Evolutionary conservation across 1,140 invertebrate species (phyloP).

Genomic region (Ditylenchus dipsaci): DNA sequence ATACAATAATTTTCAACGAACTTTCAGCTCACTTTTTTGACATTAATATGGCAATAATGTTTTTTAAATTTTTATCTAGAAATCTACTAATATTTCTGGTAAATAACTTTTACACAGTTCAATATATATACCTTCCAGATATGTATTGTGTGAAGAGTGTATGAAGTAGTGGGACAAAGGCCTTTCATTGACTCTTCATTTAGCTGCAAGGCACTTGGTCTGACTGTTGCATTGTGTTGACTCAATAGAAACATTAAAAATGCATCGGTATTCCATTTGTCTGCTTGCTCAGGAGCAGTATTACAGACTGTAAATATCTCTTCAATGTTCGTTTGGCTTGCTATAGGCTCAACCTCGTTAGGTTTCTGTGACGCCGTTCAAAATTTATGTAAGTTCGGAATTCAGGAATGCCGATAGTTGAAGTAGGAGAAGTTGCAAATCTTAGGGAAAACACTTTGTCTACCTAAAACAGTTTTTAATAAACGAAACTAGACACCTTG

Average conservation of each 20-base stretch:
- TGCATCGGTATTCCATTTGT: slow-evolving; percentile 11
- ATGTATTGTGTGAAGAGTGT: slow-evolving; percentile 94
- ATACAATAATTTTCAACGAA: background rate
- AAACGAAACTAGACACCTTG: no score
- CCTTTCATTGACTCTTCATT: slow-evolving; percentile 76
- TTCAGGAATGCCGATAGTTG: slow-evolving; percentile 17
- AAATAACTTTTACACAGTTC: background rate
- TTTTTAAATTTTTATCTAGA: background rate
- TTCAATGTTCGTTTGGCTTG: background rate
- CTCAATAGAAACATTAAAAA: slow-evolving; percentile 43
- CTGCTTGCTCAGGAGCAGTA: background rate
- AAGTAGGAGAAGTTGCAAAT: no score
- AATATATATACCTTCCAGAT: slow-evolving; percentile 67
- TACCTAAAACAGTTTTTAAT: no score
- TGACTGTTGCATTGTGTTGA: slow-evolving; percentile 31
- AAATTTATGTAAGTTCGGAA: background rate
- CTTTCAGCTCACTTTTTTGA: background rate
- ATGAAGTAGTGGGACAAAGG: slow-evolving; percentile 92
- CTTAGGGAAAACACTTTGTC: no score
- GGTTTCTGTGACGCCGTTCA: background rate
- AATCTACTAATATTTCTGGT: background rate
- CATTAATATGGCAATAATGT: background rate
- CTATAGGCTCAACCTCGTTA: background rate
- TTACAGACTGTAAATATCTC: background rate
- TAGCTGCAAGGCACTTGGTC: slow-evolving; percentile 26